Conservation (phyloP, 2,797 vertebrate species). For the Gymnoscopelus microlampas region DNA sequence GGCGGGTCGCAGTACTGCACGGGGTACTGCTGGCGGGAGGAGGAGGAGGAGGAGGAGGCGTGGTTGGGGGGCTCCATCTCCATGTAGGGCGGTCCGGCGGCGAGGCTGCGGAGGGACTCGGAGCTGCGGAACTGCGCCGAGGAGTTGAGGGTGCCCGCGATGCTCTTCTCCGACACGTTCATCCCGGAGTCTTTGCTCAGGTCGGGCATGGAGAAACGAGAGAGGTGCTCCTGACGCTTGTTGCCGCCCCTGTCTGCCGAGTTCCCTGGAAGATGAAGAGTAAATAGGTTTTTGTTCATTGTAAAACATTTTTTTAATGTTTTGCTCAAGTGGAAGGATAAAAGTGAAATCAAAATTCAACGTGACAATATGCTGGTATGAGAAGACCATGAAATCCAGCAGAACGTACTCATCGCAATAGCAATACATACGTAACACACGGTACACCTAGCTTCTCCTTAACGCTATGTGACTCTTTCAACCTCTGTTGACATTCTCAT, state of each 20-base stretch:
- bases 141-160: slow-evolving; percentile 92
- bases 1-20: slow-evolving; percentile 84
- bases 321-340: no score
- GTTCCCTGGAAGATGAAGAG: slow-evolving; percentile 78
- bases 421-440: not conserved
- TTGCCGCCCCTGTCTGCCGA: slow-evolving; percentile 89
- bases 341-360: no score
- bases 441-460: no score
- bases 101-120: slow-evolving; percentile 92
- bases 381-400: not conserved
- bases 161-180: slow-evolving; percentile 96
- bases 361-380: no score
- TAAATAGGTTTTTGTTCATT: not conserved
- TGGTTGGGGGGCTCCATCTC: slow-evolving; percentile 83
- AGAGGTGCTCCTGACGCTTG: slow-evolving; percentile 94
- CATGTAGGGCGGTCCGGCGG: slow-evolving; percentile 88
- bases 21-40: slow-evolving; percentile 79
- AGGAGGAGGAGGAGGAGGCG: slow-evolving; percentile 53
- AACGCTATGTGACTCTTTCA: no score
- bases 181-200: slow-evolving; percentile 98
- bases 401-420: not conserved
- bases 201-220: slow-evolving; percentile 98
- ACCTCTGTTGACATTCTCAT: no score
- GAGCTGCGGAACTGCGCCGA: slow-evolving; percentile 93
- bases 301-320: no score